Conservation (phyloP, 2,797 vertebrate genomes). For the Chloroceryle inda region DNA sequence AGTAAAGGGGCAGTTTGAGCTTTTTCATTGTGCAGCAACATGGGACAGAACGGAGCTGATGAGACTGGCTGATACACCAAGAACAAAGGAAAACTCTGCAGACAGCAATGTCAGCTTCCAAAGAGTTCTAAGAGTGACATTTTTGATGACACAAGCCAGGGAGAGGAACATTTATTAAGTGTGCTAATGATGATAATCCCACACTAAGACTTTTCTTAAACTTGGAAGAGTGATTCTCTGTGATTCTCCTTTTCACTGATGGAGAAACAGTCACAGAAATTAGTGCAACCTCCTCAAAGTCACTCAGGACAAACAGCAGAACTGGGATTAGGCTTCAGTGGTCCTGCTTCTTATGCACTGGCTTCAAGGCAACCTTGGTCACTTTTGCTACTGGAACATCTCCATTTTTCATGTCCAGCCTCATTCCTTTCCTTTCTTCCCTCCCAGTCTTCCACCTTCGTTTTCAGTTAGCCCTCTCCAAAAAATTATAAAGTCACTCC, state of each 20-base stretch:
- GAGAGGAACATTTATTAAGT: neutral
- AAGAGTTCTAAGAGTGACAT: neutral
- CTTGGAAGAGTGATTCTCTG: neutral
- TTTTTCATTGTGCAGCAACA: neutral
- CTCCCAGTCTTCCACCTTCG: neutral
- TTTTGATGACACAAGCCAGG: neutral
- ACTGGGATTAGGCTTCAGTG: neutral
- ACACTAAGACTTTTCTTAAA: neutral
- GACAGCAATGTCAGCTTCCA: rapidly evolving
- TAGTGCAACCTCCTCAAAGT: neutral
- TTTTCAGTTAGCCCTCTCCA: neutral
- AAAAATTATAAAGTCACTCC: neutral
- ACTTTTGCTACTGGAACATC: neutral
- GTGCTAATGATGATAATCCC: neutral
- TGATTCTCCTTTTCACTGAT: neutral
- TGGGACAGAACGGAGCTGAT: neutral
- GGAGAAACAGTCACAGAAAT: neutral
- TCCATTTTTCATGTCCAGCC: neutral
- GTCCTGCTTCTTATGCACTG: neutral
- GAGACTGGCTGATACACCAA: neutral
- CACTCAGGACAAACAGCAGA: neutral
- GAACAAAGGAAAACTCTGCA: neutral
- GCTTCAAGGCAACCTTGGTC: neutral
- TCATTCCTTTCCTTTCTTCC: neutral
- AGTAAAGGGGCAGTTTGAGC: neutral